Evolutionary conservation across 2,797 vertebrate species (phyloP), one percentile per base, ranked within the genome.

Genomic region (Pachyuromys duprasi): DNA sequence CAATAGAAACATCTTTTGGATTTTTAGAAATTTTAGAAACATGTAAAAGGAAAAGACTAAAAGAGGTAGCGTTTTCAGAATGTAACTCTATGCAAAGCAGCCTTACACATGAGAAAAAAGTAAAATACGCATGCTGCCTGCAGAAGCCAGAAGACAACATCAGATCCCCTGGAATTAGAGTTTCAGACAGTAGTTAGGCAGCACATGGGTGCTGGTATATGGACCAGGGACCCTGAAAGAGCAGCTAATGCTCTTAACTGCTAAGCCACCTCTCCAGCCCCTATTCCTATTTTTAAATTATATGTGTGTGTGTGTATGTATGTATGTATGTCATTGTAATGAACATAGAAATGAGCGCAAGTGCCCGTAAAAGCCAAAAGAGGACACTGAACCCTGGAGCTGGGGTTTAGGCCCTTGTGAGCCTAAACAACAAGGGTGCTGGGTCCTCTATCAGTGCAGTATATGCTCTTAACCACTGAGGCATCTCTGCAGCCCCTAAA

Each of bases 41-140:
- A 93, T 57, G 31, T 65, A 62, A 96, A 96, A 94, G 55, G 86
- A 90, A 96, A 95, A 78, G 57, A 88, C n/a, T 89, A 33, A 93
- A 84, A 94, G n/a, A 49, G 22, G 49, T 22, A 79, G 74, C 14
- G 36, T 60, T 79, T 89, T 67, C 22, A 14, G 75, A 62, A 31
- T 53, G 49, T 11, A 49, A 49, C 49, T 49, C 49, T 49, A 49
- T 49, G 49, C 49, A 49, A 49, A 49, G 49, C 9, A 49, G 1
- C 49, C 49, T 49, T 49, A 49, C 49, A 49, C 49, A 49, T 11
- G n/a, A n/a, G n/a, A 49, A 49, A 49, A 49, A 49, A 49, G 49
- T 49, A 49, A 49, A 49, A 49, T 49, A 49, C 49, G 11, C 11
- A 31, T 49, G 42, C 22, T 67, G 12, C 36, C 57, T 80, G 11